These are phyloP conservation scores for Dioctria linearis DNA, from an alignment of 2,888 invertebrate genomes.

Conservation along the genomic window DNA sequence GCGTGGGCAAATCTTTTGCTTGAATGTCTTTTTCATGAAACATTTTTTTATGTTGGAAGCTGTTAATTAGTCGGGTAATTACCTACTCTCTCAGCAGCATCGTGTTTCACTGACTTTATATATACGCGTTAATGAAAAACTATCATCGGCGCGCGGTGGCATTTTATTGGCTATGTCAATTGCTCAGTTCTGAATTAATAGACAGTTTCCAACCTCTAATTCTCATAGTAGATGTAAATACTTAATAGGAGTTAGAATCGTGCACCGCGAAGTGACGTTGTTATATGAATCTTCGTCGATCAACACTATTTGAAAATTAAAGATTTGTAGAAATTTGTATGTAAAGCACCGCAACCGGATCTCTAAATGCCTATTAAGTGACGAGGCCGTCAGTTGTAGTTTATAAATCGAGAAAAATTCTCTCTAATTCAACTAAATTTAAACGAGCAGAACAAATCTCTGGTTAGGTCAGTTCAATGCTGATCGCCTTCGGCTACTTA, in stretches of 20 bases:
- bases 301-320: background rate
- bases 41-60: background rate
- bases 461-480: background rate
- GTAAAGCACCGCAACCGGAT: background rate
- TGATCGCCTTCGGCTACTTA: conserved; percentile 3
- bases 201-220: too few relatives aligned
- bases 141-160: background rate
- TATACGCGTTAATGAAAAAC: too few relatives aligned
- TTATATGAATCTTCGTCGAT: background rate
- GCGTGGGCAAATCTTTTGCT: background rate
- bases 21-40: background rate
- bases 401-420: background rate
- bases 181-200: background rate
- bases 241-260: background rate
- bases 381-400: background rate
- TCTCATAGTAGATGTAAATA: background rate
- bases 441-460: background rate
- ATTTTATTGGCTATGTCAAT: background rate
- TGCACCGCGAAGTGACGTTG: background rate
- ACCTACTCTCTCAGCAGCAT: background rate
- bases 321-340: background rate
- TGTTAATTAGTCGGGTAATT: conserved; percentile 2
- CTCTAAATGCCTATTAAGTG: background rate
- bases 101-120: background rate
- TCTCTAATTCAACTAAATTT: background rate